These are phyloP conservation scores for Crotalus helleri DNA, from an alignment of 2,113 vertebrate genomes.

Conservation along the genomic window DNA sequence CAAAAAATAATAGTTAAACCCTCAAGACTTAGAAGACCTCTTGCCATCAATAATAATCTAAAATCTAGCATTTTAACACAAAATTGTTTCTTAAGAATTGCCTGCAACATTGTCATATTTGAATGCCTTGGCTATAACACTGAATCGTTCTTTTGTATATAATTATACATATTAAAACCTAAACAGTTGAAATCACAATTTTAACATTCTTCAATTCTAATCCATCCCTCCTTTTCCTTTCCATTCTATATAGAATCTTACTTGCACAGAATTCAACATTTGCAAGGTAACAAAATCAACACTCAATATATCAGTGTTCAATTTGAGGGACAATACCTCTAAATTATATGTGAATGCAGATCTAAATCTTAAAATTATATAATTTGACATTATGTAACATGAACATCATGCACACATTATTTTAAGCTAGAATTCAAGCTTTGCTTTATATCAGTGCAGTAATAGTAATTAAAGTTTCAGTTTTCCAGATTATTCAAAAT, in stretches of 20 bases:
- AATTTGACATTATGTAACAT: neutral
- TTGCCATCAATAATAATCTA: neutral
- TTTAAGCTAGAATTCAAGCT: slow-evolving; percentile 20
- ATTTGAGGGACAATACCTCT: neutral
- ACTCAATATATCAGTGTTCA: neutral
- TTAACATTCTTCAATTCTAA: neutral
- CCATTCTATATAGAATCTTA: neutral
- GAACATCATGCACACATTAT: slow-evolving; percentile 7
- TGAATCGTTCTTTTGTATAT: neutral
- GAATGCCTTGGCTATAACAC: neutral
- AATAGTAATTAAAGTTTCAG: slow-evolving; percentile 40
- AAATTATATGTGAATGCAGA: neutral
- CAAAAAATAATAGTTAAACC: neutral
- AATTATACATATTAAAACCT: neutral
- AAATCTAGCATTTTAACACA: neutral
- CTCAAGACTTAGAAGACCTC: neutral
- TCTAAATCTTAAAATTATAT: neutral
- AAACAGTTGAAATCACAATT: neutral
- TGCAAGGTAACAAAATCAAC: neutral
- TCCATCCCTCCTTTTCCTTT: neutral
- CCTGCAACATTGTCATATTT: neutral
- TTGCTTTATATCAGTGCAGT: slow-evolving; percentile 16
- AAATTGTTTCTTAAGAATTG: neutral
- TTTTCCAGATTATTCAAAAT: slow-evolving; percentile 38
- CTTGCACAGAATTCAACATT: neutral